Evolutionary conservation across 2,797 vertebrate genomes (phyloP), one percentile per base, ranked within the genome.

Genomic region (Sebastolobus alascanus): DNA sequence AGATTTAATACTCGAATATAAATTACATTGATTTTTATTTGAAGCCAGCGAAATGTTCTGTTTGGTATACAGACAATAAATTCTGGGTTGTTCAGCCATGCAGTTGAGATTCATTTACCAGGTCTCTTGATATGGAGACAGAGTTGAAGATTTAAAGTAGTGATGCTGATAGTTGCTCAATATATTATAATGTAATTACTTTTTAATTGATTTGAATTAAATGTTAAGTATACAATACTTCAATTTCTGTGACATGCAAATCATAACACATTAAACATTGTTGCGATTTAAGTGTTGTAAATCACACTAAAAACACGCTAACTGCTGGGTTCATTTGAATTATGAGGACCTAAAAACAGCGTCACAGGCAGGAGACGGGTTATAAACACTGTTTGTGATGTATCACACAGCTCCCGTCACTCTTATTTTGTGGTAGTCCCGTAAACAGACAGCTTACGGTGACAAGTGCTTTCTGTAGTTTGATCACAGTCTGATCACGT

Each of bases 401-500:
- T 20, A 18, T 60, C 22, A 55, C 29, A 27, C 33, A 61, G 55
- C 37, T 60, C 2, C 18, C 18, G 4, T 58, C 46, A 11, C 29
- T 46, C 10, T 66, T 10, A 29, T 31, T 77, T 56, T 11, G 20
- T 35, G 25, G 50, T 46, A 40, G 35, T 56, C 37, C 40, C 59
- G 71, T 52, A 8, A 66, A 50, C 3, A 37, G 13, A 52, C 38
- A 35, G 59, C 7, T 4, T 25, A 8, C 4, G 14, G 38, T 13
- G 27, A 35, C 4, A 6, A 35, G 60, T 12, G 61, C 71, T 35
- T 20, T 38, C 55, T 61, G 50, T 56, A 50, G 31, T 60, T 67
- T 6, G 35, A 83, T 76, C 68, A 20, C 20, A 80, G 59, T 80
- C 63, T 31, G 65, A 58, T 86, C 68, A 69, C 54, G 31, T 59